Conservation (phyloP, 2,888 invertebrate species). For the Drosophila koepferae region DNA sequence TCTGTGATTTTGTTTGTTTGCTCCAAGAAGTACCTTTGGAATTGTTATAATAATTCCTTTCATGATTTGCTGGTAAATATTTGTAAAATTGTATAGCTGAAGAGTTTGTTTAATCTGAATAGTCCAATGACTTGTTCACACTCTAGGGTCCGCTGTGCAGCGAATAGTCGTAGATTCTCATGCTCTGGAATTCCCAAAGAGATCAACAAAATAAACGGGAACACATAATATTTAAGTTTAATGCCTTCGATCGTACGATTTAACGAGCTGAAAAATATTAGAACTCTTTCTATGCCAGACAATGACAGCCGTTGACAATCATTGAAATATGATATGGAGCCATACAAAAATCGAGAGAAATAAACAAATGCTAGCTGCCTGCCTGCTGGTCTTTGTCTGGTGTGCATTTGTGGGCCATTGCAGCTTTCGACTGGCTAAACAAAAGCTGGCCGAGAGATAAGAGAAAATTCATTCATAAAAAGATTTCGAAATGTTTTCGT, state of each 20-base stretch:
- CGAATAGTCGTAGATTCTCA: neutral
- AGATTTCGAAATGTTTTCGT: constrained; percentile 66
- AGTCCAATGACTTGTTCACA: neutral
- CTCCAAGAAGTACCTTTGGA: neutral
- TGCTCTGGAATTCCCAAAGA: neutral
- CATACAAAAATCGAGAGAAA: constrained; percentile 12
- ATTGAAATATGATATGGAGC: constrained; percentile 70
- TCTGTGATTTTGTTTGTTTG: too few species aligned
- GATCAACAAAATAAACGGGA: constrained; percentile 11
- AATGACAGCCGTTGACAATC: constrained; percentile 73
- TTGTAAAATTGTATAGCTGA: neutral
- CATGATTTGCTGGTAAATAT: too few species aligned
- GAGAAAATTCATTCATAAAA: constrained; percentile 47
- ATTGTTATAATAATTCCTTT: neutral
- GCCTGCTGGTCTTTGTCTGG: constrained; percentile 3
- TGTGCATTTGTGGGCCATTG: neutral
- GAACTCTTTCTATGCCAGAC: constrained; percentile 55
- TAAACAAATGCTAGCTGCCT: constrained; percentile 25
- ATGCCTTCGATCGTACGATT: constrained; percentile 33
- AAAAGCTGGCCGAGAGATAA: constrained; percentile 18
- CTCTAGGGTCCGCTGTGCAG: neutral
- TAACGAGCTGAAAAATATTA: constrained; percentile 66
- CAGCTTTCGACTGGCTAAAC: constrained; percentile 43
- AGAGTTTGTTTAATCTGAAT: neutral
- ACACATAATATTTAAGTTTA: constrained; percentile 38